A percentile compares a stretch with the other conserved stretches of the same genome.
Conservation (phyloP, 2,797 vertebrate species). For the Girardinus metallicus region DNA sequence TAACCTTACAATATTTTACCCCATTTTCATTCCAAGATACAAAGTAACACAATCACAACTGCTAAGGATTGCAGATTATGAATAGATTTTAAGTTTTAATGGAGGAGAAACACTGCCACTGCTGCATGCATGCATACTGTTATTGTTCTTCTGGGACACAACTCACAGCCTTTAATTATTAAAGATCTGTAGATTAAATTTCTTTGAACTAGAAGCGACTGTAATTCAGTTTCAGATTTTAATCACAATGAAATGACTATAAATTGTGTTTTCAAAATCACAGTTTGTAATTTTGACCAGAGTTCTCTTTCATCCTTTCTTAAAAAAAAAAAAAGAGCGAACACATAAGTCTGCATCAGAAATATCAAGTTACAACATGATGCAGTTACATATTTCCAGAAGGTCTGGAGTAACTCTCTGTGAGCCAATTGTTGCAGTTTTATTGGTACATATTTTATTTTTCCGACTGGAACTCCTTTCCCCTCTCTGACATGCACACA, state of each 20-base stretch:
- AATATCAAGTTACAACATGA: neutral
- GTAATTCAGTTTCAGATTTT: neutral
- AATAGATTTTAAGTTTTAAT: neutral
- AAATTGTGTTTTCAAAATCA: neutral
- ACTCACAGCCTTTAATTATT: neutral
- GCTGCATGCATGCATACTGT: neutral
- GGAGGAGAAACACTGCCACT: neutral
- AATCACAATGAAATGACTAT: neutral
- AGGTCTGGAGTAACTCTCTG: neutral
- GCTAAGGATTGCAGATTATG: neutral
- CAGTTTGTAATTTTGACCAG: neutral
- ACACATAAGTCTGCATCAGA: neutral
- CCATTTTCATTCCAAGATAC: neutral
- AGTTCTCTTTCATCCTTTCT: neutral
- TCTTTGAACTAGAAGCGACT: neutral
- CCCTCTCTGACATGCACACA: neutral
- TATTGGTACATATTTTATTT: slow-evolving; percentile 1
- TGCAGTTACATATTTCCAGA: neutral
- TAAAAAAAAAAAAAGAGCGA: neutral
- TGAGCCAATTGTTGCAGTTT: neutral
- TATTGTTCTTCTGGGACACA: neutral
- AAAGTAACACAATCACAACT: neutral
- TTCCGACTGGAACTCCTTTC: neutral
- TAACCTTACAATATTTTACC: neutral
- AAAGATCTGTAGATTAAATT: neutral